Percentiles rank a stretch among this genome's conserved stretches.
These are phyloP conservation scores for Pemphigus obesinymphae DNA, from an alignment of 1,140 invertebrate genomes.

Conservation along the genomic window DNA sequence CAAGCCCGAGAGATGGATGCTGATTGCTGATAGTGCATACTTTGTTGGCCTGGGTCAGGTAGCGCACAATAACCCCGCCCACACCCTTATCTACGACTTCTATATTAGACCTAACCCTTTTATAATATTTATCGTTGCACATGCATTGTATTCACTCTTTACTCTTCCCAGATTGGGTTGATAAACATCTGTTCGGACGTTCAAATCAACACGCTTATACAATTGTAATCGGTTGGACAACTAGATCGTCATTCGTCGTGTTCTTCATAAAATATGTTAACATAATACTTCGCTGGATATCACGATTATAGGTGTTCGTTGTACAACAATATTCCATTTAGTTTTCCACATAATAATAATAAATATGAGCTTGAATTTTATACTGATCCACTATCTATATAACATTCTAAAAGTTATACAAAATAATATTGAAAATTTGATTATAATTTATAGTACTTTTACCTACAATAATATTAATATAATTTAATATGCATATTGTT, in stretches of 20 bases:
- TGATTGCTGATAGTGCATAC: neutral
- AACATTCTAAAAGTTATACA: too few relatives aligned
- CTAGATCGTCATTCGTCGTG: slow-evolving; percentile 20
- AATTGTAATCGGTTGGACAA: slow-evolving; percentile 15
- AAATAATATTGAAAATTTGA: too few relatives aligned
- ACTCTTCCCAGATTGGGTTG: neutral
- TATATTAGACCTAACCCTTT: slow-evolving; percentile 28
- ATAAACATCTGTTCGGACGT: slow-evolving; percentile 29
- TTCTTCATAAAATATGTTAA: slow-evolving; percentile 9
- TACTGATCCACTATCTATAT: too few relatives aligned
- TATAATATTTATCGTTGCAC: neutral
- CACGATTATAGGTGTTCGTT: neutral
- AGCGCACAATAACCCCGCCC: slow-evolving; percentile 21
- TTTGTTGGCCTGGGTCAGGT: slow-evolving; percentile 19
- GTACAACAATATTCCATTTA: neutral
- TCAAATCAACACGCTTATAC: slow-evolving; percentile 13
- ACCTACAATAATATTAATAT: too few relatives aligned
- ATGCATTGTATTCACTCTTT: neutral
- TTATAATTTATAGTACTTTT: too few relatives aligned
- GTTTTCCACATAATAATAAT: neutral
- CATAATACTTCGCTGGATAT: neutral
- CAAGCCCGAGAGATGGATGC: neutral
- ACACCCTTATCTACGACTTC: slow-evolving; percentile 26
- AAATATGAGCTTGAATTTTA: neutral
- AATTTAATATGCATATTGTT: too few relatives aligned